Evolutionary conservation across 2,888 invertebrate genomes (phyloP).

Genomic region (Anarsia innoxiella): DNA sequence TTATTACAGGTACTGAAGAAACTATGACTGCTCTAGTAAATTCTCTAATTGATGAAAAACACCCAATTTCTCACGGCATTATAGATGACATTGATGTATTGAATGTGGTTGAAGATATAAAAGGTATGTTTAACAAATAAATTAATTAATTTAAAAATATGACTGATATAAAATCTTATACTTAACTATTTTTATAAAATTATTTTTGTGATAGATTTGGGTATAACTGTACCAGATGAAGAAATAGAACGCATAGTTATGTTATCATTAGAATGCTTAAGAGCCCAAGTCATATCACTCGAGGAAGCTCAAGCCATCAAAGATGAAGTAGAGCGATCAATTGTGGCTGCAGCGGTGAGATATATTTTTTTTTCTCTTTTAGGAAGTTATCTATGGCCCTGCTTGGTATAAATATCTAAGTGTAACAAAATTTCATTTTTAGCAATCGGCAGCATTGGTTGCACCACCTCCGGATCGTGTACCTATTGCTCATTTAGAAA

Average conservation of each 20-base stretch:
- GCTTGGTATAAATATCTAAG: no score
- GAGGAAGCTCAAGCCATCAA: constrained; percentile 37
- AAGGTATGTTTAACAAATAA: constrained; percentile 38
- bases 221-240: constrained; percentile 32
- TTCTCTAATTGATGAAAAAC: constrained; percentile 40
- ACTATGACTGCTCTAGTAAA: constrained; percentile 58
- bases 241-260: constrained; percentile 38
- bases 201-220: constrained; percentile 37
- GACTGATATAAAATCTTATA: no score
- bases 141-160: no score
- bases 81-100: constrained; percentile 34
- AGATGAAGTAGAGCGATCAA: constrained; percentile 33
- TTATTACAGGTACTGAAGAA: constrained; percentile 44
- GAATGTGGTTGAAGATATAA: constrained; percentile 45
- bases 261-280: constrained; percentile 41
- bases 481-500: no score
- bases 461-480: no score
- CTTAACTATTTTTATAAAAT: no score
- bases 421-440: no score
- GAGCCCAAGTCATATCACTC: constrained; percentile 40
- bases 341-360: constrained; percentile 26
- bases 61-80: constrained; percentile 37
- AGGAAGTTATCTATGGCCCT: no score
- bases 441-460: no score
- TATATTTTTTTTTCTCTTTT: no score